A percentile compares a stretch with the other conserved stretches of the same genome.
These are phyloP conservation scores for Synergus umbraculus DNA, from an alignment of 2,888 invertebrate genomes.

Conservation along the genomic window DNA sequence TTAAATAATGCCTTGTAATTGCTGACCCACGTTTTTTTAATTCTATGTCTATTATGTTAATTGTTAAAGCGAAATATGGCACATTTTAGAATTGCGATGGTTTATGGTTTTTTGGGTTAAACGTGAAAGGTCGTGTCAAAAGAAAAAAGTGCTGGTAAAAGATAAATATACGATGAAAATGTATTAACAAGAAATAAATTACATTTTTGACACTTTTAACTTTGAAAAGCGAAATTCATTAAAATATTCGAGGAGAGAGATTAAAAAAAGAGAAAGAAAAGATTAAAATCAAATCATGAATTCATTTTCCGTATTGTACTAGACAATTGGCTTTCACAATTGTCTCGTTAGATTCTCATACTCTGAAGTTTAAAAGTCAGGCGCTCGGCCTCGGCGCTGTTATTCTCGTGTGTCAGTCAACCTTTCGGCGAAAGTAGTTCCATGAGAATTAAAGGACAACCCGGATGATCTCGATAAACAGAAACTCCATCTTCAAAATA, in stretches of 20 bases:
- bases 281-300: conserved; percentile 32
- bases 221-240: conserved; percentile 18
- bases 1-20: conserved; percentile 10
- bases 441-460: conserved; percentile 1
- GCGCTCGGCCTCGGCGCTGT: neutral
- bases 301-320: conserved; percentile 2
- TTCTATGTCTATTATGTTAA: no score
- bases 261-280: conserved; percentile 25
- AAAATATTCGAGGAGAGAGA: conserved; percentile 3
- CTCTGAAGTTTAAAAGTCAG: conserved; percentile 25
- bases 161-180: no score
- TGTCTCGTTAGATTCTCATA: conserved; percentile 30
- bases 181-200: no score
- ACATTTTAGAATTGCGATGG: no score
- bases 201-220: no score
- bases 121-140: no score
- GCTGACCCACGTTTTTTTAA: neutral
- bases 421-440: conserved; percentile 32
- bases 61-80: no score
- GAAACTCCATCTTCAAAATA: no score
- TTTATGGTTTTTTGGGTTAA: no score
- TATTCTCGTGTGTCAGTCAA: conserved; percentile 29
- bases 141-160: no score
- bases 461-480: neutral
- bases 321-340: conserved; percentile 34